These are phyloP conservation scores for Argynnis bischoffii DNA, from an alignment of 2,888 invertebrate genomes.

Conservation along the genomic window DNA sequence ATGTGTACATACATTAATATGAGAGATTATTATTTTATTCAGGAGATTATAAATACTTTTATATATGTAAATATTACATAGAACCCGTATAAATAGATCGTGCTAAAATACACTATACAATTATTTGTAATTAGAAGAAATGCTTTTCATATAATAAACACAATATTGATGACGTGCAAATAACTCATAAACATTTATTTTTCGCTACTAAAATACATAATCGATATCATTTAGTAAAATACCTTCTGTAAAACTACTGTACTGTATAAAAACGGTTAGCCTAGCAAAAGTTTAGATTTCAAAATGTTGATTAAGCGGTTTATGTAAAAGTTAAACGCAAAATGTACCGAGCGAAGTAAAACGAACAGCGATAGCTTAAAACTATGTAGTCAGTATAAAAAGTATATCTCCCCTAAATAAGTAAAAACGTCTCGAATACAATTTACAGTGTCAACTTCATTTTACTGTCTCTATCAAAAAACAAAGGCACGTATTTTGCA, in stretches of 20 bases:
- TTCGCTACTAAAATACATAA: neutral
- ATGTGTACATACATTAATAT: too few relatives aligned
- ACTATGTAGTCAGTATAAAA: neutral
- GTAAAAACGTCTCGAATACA: slow-evolving; percentile 19
- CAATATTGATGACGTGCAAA: neutral
- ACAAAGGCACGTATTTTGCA: slow-evolving; percentile 47
- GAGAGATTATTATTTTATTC: too few relatives aligned
- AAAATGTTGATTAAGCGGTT: too few relatives aligned
- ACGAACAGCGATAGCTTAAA: too few relatives aligned
- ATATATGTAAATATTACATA: too few relatives aligned
- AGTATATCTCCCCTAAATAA: slow-evolving; percentile 7
- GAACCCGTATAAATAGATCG: too few relatives aligned
- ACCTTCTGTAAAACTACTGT: neutral
- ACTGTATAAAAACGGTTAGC: too few relatives aligned
- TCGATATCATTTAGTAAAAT: neutral
- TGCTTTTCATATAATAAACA: neutral
- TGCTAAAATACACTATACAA: too few relatives aligned
- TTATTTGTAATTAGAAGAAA: neutral
- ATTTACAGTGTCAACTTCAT: slow-evolving; percentile 36
- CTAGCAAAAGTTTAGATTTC: too few relatives aligned
- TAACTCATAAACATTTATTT: slow-evolving; percentile 10
- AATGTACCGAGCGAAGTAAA: too few relatives aligned
- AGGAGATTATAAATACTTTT: too few relatives aligned
- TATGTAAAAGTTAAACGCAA: too few relatives aligned
- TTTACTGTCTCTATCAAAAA: slow-evolving; percentile 41